Evolutionary conservation across 2,797 vertebrate genomes (phyloP), one percentile per base, ranked within the genome.

Genomic region (Momotus momota): DNA sequence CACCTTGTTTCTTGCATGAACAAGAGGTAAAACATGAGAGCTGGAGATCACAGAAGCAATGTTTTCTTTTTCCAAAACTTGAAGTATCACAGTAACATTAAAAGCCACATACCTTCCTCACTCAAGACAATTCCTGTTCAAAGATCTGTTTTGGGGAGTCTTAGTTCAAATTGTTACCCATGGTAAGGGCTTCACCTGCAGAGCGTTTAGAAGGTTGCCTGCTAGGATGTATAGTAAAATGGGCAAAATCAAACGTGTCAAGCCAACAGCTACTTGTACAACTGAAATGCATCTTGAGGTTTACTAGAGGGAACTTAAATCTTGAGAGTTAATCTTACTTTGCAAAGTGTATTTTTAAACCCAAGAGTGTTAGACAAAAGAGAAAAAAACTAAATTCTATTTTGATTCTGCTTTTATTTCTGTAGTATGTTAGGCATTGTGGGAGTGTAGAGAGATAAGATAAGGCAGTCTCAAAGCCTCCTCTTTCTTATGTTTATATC

Each of bases 391-490:
- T 23, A 26, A 29, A 65, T 3, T 4, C n/a, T 82, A 23, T 74
- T 74, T 80, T 84, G 19, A 6, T 91, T 93, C 54, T 54, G 33
- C 46, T 78, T 87, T 91, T 84, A 92, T 94, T 95, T 83, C 85
- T 73, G 16, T n/a, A 23, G 35, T 83, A 90, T 91, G 60, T 86
- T 77, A 90, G 73, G 69, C n/a, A 40, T 12, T 45, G 43, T 66
- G 46, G 58, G 35, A 91, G 48, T 3, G 0, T 3, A 90, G 21
- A 71, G 61, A 91, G 91, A 82, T 94, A 93, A 94, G 81, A 94
- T 80, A 91, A 93, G 27, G 16, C 62, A 64, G 46, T 52, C 58
- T 84, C 64, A 81, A 81, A 87, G 52, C 57, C 64, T 83, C 49
- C 27, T 88, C 40, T 77, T 83, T 82, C 82, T 73, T 81, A 54